Evolutionary conservation across 2,797 vertebrate genomes (phyloP).

Genomic region (Sternarchorhynchus goeldii): DNA sequence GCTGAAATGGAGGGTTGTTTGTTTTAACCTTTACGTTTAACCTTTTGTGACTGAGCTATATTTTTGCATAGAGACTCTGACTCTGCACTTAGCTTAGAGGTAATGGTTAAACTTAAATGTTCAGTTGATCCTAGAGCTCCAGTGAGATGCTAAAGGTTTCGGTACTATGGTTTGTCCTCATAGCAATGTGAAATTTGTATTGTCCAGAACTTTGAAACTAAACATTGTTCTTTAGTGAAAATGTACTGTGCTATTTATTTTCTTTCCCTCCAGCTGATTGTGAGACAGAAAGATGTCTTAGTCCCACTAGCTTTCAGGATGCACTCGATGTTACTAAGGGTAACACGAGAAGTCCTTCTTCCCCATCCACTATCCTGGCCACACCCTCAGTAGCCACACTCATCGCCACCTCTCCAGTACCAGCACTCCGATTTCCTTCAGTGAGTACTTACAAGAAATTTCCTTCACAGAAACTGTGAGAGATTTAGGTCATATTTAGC

Average conservation of each 20-base stretch:
- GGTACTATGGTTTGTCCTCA: no score
- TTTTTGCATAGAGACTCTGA: no score
- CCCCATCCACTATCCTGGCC: conserved; percentile 52
- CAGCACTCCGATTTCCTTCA: conserved; percentile 55
- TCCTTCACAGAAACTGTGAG: not conserved
- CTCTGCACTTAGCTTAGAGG: no score
- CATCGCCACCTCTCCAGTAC: conserved; percentile 24
- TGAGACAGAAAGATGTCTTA: conserved; percentile 92
- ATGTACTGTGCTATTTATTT: not conserved
- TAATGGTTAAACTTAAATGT: no score
- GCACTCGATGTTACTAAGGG: conserved; percentile 69
- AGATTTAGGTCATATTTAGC: not conserved
- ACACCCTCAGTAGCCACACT: conserved; percentile 22
- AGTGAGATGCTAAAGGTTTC: no score
- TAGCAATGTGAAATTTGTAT: no score
- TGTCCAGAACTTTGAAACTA: no score
- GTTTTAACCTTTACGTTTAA: no score
- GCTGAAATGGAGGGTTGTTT: no score
- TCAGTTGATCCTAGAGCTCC: no score
- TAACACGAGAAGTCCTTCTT: conserved; percentile 55
- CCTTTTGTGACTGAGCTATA: no score
- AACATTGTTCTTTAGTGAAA: no score
- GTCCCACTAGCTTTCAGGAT: conserved; percentile 90
- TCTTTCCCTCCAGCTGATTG: conserved; percentile 84
- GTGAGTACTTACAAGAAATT: conserved; percentile 32